A percentile compares a stretch with the other conserved stretches of the same genome.
phyloP scores from a whole-genome alignment of 2,888 invertebrate genomes.

The Athetis lepigone region DNA sequence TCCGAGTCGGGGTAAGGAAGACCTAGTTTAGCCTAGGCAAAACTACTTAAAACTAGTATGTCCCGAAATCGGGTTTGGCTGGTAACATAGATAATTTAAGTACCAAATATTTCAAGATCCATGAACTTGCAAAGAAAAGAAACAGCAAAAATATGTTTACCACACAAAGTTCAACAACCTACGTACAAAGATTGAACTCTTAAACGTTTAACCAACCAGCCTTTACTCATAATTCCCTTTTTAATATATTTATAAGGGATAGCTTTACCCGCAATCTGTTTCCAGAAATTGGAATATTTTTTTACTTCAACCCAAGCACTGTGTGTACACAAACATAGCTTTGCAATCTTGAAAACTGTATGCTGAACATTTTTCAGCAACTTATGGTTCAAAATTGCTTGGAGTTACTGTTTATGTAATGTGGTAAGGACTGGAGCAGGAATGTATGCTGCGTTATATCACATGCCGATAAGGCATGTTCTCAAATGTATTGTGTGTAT shows the following conservation, averaged over 20 bases:
- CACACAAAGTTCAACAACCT: slow-evolving; percentile 15
- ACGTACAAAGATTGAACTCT: slow-evolving; percentile 20
- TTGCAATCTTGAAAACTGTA: background rate
- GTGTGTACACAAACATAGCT: slow-evolving; percentile 9
- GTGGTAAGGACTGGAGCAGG: slow-evolving; percentile 14
- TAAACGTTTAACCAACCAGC: slow-evolving; percentile 33
- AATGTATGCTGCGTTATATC: slow-evolving; percentile 40
- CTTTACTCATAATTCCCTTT: slow-evolving; percentile 53
- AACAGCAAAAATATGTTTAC: slow-evolving; percentile 19
- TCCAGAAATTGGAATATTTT: slow-evolving; percentile 59
- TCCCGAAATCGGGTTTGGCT: no score
- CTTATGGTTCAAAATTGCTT: slow-evolving; percentile 11
- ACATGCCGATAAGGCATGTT: slow-evolving; percentile 23
- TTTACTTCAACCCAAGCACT: slow-evolving; percentile 41
- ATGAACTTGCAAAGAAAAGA: background rate
- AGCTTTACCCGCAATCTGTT: slow-evolving; percentile 56
- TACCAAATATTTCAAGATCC: background rate
- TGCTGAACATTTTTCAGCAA: fast-evolving
- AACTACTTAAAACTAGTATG: no score
- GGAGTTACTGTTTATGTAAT: background rate
- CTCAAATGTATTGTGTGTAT: slow-evolving; percentile 26
- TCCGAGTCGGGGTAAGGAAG: no score
- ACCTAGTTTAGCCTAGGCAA: no score
- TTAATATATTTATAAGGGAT: slow-evolving; percentile 62
- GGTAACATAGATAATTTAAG: background rate